Base-by-base conservation (phyloP, 2,797 vertebrate genomes). In the Takifugu rubripes region DNA sequence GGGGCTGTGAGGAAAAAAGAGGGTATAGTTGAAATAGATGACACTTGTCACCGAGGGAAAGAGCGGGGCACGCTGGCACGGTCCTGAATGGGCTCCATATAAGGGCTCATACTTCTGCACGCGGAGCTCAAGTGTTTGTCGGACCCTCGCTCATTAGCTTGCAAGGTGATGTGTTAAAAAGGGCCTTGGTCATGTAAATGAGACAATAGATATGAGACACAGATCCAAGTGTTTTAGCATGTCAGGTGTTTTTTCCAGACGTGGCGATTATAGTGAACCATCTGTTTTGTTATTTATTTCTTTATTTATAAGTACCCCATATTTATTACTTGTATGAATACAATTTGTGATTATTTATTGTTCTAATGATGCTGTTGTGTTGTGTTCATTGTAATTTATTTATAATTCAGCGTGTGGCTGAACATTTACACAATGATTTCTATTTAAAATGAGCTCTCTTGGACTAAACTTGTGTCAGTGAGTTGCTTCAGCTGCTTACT, bases 131-230 rank as follows among this genome's bases (percentile, higher is more conserved):
- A 86, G 83, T 84, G 82, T 77, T 81, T 77, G 76, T 68, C 70
- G 74, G 66, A 68, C 70, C 54, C 40, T 15, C 5, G 62, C 68
- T 85, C 75, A 72, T 80, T 74, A 78, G 68, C 6, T 43, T 27
- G 66, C 63, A 49, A 66, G 77, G 55, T 43, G 64, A 80, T 70
- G 78, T 80, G 84, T 83, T 79, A 83, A 79, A 81, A 79, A 72
- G 74, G 72, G 53, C 70, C 70, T 67, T 85, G 71, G 72, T 84
- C 47, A 85, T 89, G 86, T 81, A 83, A 87, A 88, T 86, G 78
- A 85, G 83, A 73, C 46, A 59, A 64, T 45, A 40, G 46, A 47
- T 45, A 60, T 69, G 72, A 77, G 79, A 77, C 75, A 61, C 65
- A 52, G 56, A 69, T 62, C 33, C n/a, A 40, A 46, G 60, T 44